Evolutionary conservation across 2,888 invertebrate species (phyloP), one percentile per base, ranked within the genome.

Genomic region (Pemphredon lugubris): DNA sequence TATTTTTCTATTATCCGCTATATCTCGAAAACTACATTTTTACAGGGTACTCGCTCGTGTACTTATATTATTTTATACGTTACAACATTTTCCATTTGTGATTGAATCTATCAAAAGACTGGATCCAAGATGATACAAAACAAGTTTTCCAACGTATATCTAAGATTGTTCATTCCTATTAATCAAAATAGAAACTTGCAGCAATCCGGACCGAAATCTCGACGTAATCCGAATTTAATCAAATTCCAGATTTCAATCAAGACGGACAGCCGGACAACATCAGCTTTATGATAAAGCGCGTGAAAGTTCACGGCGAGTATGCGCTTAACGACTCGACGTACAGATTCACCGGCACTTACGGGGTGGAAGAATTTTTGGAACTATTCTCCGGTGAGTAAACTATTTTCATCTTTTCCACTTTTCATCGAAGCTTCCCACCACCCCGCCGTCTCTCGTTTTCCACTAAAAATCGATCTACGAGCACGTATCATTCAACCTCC

Each of bases 281-380:
- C 75, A 96, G 96, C 63, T 97, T 97, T 89, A 96, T 97, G 95
- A 97, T 97, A 84, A 97, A 97, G 91, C 92, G 97, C 81, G 96
- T 97, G 84, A 97, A 97, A 91, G 96, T 97, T 4, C 96, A 97
- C 90, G 96, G 96, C 32, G 91, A 93, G 82, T 95, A 95, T 83
- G 95, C 97, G 44, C 91, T 96, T 65, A 94, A 94, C 82, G 96
- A 96, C 90, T 94, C 95, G 1, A 92, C 93, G 6, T 97, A 97
- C 90, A 93, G 97, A 79, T 97, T 96, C 90, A 95, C 96, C 0
- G 95, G 95, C 79, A 97, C 97, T 90, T 98, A 98, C 88, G 98
- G 98, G 30, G 98, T 98, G 48, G 98, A 98, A 89, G 98, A 98
- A 91, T 98, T 97, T 91, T 92, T 99, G 73, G 98, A 99, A 90